A percentile compares a stretch with the other conserved stretches of the same genome.
Evolutionary conservation across 2,888 invertebrate genomes (phyloP).

Genomic region (Dynastes maya): DNA sequence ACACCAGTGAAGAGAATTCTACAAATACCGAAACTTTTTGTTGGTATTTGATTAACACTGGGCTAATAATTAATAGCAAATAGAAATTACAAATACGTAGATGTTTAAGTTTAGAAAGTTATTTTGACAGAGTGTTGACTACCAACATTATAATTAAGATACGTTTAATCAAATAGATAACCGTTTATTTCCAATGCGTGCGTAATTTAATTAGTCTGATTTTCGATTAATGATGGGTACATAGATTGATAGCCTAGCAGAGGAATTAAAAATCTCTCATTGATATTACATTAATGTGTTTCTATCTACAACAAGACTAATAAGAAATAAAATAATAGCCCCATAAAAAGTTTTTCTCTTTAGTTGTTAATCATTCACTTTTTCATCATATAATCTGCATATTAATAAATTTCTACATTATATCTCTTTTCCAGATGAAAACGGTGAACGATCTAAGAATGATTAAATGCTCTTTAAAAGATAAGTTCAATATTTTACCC

Average conservation of each 20-base stretch:
- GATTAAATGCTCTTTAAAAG: no score
- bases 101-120: constrained; percentile 46
- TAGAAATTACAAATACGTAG: constrained; percentile 43
- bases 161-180: constrained; percentile 29
- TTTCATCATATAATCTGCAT: not conserved
- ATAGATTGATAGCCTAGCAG: constrained; percentile 21
- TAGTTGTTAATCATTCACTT: not conserved
- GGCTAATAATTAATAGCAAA: constrained; percentile 37
- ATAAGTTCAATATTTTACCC: no score
- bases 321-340: not conserved
- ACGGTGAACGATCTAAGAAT: not conserved
- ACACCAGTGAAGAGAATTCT: not conserved
- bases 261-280: not conserved
- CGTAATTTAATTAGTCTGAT: constrained; percentile 40
- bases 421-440: not conserved
- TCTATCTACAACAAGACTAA: not conserved
- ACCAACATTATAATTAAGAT: constrained; percentile 42
- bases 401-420: not conserved
- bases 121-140: constrained; percentile 46
- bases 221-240: constrained; percentile 30
- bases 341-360: not conserved
- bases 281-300: not conserved
- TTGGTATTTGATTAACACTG: constrained; percentile 31
- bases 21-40: constrained; percentile 1
- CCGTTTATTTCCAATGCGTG: constrained; percentile 28